Conservation (phyloP, 2,888 invertebrate species). For the Thelaira solivaga region DNA sequence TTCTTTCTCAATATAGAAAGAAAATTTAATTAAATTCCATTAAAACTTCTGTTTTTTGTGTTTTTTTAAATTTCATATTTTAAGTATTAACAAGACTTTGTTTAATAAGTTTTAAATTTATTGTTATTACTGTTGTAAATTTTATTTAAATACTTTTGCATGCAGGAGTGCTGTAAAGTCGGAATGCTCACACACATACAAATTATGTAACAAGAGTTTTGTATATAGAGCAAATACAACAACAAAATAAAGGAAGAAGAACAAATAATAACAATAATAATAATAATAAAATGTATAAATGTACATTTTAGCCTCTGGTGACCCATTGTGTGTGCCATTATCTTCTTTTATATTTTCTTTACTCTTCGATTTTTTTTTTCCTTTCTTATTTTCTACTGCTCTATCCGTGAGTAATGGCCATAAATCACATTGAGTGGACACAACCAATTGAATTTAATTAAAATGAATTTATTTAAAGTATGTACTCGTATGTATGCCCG, state of each 20-base stretch:
- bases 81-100: background rate
- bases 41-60: background rate
- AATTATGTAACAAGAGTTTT: too few relatives aligned
- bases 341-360: constrained; percentile 34
- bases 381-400: constrained; percentile 5
- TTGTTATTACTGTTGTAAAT: constrained; percentile 29
- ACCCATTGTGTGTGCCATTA: constrained; percentile 58
- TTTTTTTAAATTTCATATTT: too few relatives aligned
- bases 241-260: background rate
- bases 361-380: background rate
- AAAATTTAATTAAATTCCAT: background rate
- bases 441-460: constrained; percentile 62
- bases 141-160: constrained; percentile 4
- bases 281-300: constrained; percentile 21
- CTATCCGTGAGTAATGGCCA: constrained; percentile 59
- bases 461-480: constrained; percentile 63
- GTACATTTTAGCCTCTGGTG: constrained; percentile 53
- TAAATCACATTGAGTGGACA: constrained; percentile 64
- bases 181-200: too few relatives aligned
- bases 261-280: constrained; percentile 37
- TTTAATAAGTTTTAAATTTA: constrained; percentile 29
- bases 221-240: too few relatives aligned
- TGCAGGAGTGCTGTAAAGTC: background rate
- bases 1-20: background rate
- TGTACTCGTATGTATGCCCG: too few relatives aligned